phyloP scores from a whole-genome alignment of 2,888 invertebrate species.

The Hanleya hanleyi region DNA sequence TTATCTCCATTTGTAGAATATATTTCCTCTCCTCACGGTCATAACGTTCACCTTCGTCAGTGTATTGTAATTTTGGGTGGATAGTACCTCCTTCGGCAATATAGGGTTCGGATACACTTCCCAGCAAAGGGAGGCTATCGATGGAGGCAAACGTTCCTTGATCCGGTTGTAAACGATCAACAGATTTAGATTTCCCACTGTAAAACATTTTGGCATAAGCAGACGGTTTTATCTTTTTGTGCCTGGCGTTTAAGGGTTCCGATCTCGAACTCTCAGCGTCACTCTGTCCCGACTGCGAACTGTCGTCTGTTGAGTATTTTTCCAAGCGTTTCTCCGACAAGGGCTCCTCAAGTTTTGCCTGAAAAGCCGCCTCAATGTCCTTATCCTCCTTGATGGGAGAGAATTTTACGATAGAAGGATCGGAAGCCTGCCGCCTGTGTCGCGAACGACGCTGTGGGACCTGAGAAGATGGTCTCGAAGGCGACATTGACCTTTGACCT shows the following conservation, averaged over 20 bases:
- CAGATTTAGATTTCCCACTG: conserved; percentile 44
- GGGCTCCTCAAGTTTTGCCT: conserved; percentile 40
- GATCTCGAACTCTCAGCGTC: conserved; percentile 67
- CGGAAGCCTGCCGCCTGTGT: conserved; percentile 77
- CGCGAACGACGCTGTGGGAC: conserved; percentile 67
- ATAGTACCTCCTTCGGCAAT: conserved; percentile 31
- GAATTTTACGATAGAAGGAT: conserved; percentile 76
- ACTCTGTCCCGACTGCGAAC: conserved; percentile 64
- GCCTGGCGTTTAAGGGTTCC: conserved; percentile 50
- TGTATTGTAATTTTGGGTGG: conserved; percentile 38
- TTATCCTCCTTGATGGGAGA: conserved; percentile 76
- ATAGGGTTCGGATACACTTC: conserved; percentile 44
- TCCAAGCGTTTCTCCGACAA: conserved; percentile 27
- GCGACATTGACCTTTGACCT: conserved; percentile 24
- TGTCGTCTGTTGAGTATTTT: conserved; percentile 60
- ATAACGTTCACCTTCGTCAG: conserved; percentile 75
- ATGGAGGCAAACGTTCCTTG: conserved; percentile 14
- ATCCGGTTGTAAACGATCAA: conserved; percentile 37
- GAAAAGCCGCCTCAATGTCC: conserved; percentile 73
- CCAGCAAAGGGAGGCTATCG: conserved; percentile 28
- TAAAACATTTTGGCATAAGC: conserved; percentile 60
- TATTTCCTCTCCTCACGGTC: conserved; percentile 78
- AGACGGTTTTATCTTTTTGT: conserved; percentile 51
- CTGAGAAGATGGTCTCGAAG: conserved; percentile 65
- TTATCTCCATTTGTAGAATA: conserved; percentile 79